These are phyloP conservation scores for Leptinotarsa rubiginosa DNA, from an alignment of 2,888 invertebrate species.

Conservation along the genomic window DNA sequence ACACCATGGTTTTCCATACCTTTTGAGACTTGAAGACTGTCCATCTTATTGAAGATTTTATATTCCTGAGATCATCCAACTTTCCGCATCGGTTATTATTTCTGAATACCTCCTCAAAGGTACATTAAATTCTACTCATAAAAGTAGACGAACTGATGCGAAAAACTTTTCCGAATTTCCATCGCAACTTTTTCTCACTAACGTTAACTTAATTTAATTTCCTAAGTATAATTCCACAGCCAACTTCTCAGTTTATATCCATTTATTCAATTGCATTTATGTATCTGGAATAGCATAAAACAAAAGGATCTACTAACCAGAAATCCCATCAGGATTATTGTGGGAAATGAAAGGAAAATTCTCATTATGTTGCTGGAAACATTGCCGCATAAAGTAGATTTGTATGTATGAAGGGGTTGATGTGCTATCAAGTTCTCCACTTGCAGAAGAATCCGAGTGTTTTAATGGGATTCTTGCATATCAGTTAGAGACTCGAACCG, in stretches of 20 bases:
- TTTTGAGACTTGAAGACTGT: no score
- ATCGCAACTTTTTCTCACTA: neutral
- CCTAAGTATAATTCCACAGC: neutral
- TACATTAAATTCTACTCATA: neutral
- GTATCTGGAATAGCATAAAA: neutral
- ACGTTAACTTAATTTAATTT: neutral
- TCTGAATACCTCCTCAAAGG: neutral
- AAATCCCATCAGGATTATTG: neutral
- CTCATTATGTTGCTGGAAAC: neutral
- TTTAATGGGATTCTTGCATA: no score
- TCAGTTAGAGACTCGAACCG: no score
- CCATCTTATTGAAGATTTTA: no score
- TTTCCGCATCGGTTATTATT: neutral
- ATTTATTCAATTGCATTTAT: neutral
- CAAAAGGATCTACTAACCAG: neutral
- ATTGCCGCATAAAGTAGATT: neutral
- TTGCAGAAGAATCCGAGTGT: no score
- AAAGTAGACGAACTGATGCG: neutral
- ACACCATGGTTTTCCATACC: no score
- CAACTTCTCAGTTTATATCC: neutral
- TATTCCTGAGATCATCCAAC: neutral
- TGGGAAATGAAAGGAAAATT: neutral
- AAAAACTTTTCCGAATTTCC: neutral
- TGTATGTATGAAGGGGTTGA: neutral
- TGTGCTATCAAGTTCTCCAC: neutral